A percentile compares a stretch with the other conserved stretches of the same genome.
phyloP scores from a whole-genome alignment of 1,140 invertebrate genomes.

The Rhyzopertha dominica region DNA sequence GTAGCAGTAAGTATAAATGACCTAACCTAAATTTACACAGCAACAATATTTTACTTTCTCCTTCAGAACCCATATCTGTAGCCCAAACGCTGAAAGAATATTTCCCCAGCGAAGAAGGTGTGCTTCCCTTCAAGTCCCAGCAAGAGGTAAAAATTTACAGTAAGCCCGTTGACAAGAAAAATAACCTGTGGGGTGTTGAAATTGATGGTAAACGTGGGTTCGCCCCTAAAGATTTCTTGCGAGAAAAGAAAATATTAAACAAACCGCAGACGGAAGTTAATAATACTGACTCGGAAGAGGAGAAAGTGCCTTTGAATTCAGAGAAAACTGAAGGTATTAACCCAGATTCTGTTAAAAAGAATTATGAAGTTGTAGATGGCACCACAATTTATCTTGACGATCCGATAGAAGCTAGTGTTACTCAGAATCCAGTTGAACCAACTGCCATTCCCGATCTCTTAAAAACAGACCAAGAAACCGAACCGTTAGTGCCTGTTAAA shows the following conservation, averaged over 20 bases:
- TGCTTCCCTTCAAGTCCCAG: constrained; percentile 61
- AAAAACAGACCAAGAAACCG: too few relatives aligned
- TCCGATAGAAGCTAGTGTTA: constrained; percentile 19
- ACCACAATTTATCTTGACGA: constrained; percentile 43
- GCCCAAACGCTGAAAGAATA: constrained; percentile 59
- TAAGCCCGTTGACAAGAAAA: constrained; percentile 62
- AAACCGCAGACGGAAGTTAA: constrained; percentile 31
- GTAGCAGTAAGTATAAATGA: constrained; percentile 50
- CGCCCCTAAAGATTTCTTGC: constrained; percentile 50
- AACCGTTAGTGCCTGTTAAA: too few relatives aligned
- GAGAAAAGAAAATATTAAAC: constrained; percentile 49
- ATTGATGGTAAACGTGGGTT: constrained; percentile 67
- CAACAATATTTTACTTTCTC: constrained; percentile 27
- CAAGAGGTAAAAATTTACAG: constrained; percentile 61
- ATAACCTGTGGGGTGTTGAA: constrained; percentile 66
- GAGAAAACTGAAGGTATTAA: constrained; percentile 15
- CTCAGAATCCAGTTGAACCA: constrained; percentile 15
- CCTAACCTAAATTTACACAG: constrained; percentile 21
- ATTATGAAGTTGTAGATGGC: constrained; percentile 48
- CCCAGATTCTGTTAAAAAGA: constrained; percentile 33
- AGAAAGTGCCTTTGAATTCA: neutral
- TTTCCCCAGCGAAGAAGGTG: constrained; percentile 50
- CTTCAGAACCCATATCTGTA: constrained; percentile 61
- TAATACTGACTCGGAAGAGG: neutral
- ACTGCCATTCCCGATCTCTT: too few relatives aligned